Base-by-base conservation (phyloP, 1,140 invertebrate species). In the Hesperophylax magnus region DNA sequence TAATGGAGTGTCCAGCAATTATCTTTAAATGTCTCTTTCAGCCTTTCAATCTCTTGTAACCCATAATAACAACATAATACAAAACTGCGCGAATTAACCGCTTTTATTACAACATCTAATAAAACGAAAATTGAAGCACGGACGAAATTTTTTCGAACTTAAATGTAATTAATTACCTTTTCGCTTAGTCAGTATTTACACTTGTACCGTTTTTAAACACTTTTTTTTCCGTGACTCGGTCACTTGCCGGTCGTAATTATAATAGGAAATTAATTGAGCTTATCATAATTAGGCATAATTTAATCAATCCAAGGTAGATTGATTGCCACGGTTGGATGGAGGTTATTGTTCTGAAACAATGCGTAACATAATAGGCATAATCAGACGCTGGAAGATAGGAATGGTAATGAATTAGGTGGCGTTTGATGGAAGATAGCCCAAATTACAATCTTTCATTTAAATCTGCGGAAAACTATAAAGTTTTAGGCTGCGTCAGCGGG, bases 301-400 rank as follows among this genome's bases (percentile, higher is more conserved):
- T n/a, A 67, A 27, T 67, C 11, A n/a, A 22, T 27, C 58, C 11
- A 7, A 17, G 5, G 27, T n/a, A 31, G 63, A 31, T 67, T 34
- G 63, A 67, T 67, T 67, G 63, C 7, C 24, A 22, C 58, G 63
- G 31, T 18, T 67, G 63, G 31, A 31, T 67, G 58, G 20, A 17
- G 63, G 63, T n/a, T 27, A 67, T 67, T 67, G 63, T 67, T 67
- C 8, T 9, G 63, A 67, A 67, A 67, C 63, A 67, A 34, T 67
- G 63, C 22, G 63, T 27, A 34, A 27, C 15, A 31, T 67, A 31
- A 67, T 67, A 31, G 27, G 27, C 18, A 65, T 67, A 18, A 34
- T 67, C 11, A n/a, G 24, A 17, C 11, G 27, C 22, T 27, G 11
- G 31, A 27, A 31, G 63, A 47, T 20, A 20, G 63, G 63, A 67